Evolutionary conservation across 2,113 vertebrate species (phyloP).

Genomic region (Zapus hudsonius): DNA sequence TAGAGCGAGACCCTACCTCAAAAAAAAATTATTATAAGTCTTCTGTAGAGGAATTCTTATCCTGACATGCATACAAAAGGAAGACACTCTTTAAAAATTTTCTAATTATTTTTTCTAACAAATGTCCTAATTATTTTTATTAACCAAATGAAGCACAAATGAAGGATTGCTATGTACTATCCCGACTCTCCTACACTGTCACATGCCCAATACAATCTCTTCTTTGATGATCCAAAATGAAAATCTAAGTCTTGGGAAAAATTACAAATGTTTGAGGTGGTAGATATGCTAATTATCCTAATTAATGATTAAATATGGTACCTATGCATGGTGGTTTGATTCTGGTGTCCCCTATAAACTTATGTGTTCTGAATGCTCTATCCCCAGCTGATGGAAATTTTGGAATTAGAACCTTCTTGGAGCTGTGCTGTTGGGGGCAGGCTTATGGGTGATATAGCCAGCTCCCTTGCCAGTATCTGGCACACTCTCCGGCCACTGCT

Average conservation of each 20-base stretch:
- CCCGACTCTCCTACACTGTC: background rate
- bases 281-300: background rate
- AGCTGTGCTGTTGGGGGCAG: no score
- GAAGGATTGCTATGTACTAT: background rate
- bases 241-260: background rate
- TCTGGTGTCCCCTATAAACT: no score
- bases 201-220: background rate
- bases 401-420: no score
- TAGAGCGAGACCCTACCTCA: no score
- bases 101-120: background rate
- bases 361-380: no score
- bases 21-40: no score
- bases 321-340: no score
- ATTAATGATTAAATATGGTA: background rate
- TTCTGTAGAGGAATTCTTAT: conserved; percentile 17
- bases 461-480: no score
- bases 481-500: no score
- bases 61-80: background rate
- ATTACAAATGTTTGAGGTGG: background rate
- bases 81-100: conserved; percentile 30
- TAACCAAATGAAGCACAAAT: background rate
- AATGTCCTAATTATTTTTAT: background rate
- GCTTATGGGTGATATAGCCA: no score
- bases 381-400: no score
- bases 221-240: background rate